A percentile compares a stretch with the other conserved stretches of the same genome.
Evolutionary conservation across 2,797 vertebrate genomes (phyloP).

Genomic region (Psittacula echo): DNA sequence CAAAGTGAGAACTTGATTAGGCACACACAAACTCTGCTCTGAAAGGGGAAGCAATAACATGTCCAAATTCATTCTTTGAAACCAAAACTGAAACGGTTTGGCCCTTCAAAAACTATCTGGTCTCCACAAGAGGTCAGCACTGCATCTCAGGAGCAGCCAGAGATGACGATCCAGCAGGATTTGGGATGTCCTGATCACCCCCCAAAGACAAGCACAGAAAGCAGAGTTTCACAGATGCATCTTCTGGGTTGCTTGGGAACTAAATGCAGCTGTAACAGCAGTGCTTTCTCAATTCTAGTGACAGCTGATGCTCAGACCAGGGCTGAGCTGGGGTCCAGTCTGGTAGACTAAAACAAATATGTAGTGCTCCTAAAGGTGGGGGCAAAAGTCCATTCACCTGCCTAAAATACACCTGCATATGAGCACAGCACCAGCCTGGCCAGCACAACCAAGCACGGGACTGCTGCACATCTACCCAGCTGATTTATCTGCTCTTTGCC

Average conservation of each 20-base stretch:
- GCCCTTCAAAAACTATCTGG: neutral
- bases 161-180: neutral
- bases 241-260: neutral
- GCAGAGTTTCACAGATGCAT: neutral
- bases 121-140: conserved; percentile 47
- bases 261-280: neutral
- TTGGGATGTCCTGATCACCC: rapidly evolving
- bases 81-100: neutral
- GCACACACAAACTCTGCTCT: neutral
- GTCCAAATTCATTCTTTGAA: neutral
- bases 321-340: neutral
- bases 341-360: rapidly evolving
- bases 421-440: neutral
- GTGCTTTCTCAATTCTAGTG: rapidly evolving
- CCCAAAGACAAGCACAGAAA: neutral
- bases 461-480: rapidly evolving
- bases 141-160: neutral
- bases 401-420: neutral
- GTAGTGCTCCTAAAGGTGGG: rapidly evolving
- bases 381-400: neutral
- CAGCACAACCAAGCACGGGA: neutral
- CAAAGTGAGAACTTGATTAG: neutral
- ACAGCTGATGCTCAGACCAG: neutral
- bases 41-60: neutral
- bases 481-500: neutral